phyloP scores from a whole-genome alignment of 2,888 invertebrate species.

The Ophioninae sp. region DNA sequence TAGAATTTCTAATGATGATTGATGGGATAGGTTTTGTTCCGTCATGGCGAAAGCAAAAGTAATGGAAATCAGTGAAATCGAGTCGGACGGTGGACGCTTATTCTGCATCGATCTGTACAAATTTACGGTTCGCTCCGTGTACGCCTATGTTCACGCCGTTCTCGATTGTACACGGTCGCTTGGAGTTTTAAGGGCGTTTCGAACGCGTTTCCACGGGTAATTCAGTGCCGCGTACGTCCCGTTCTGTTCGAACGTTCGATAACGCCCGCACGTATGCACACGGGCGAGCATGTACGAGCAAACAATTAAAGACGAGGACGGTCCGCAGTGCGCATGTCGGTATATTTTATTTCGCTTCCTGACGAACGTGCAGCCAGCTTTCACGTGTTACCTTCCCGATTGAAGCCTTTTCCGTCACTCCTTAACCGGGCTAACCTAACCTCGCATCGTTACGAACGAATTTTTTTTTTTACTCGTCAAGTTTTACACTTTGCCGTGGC shows the following conservation, averaged over 20 bases:
- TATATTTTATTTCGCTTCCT: too few species aligned
- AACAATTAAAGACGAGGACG: neutral
- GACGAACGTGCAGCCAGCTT: too few species aligned
- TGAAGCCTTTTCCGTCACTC: too few species aligned
- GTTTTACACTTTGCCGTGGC: too few species aligned
- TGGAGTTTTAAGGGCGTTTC: constrained; percentile 3
- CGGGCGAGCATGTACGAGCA: constrained; percentile 1
- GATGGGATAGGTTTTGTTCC: too few species aligned
- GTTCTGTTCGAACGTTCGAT: neutral
- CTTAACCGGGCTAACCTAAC: too few species aligned
- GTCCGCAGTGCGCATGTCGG: too few species aligned
- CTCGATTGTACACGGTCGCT: constrained; percentile 19
- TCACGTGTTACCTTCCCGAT: too few species aligned
- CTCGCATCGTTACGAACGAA: too few species aligned
- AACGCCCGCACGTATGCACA: neutral
- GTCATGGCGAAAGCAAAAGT: too few species aligned
- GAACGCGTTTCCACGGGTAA: neutral
- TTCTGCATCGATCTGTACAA: constrained; percentile 3
- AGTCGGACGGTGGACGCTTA: neutral
- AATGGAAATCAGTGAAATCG: neutral
- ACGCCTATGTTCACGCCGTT: constrained; percentile 3
- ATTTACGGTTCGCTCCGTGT: neutral
- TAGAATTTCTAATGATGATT: too few species aligned
- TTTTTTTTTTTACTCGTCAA: too few species aligned
- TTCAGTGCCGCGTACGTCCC: neutral